Evolutionary conservation across 2,113 vertebrate species (phyloP).

Genomic region (Anser cygnoides): DNA sequence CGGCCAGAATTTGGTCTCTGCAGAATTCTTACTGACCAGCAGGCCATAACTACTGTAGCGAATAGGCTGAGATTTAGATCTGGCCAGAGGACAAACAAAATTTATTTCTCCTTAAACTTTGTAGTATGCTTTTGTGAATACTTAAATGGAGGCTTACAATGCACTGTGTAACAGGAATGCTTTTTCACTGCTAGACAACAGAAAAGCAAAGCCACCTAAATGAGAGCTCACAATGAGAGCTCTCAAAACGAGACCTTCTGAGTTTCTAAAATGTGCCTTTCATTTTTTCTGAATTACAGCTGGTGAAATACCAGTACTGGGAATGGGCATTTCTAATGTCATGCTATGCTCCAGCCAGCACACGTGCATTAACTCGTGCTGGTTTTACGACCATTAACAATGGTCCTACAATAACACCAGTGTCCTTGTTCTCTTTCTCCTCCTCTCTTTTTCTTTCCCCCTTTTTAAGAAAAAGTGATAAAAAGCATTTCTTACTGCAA

Average conservation of each 20-base stretch:
- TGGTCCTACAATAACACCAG: not conserved
- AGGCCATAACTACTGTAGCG: not conserved
- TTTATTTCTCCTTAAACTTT: not conserved
- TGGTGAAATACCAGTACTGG: not conserved
- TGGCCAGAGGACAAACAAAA: not conserved
- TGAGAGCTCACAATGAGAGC: too few relatives aligned
- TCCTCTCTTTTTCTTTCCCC: not conserved
- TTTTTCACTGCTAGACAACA: not conserved
- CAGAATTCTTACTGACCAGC: not conserved
- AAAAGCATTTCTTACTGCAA: slow-evolving; percentile 84
- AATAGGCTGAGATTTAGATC: not conserved
- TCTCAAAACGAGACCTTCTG: not conserved
- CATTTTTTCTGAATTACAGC: not conserved
- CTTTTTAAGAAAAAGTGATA: not conserved
- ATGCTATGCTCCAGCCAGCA: not conserved
- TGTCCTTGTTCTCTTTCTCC: not conserved
- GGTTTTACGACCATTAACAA: not conserved
- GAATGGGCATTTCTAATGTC: not conserved
- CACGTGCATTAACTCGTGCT: not conserved
- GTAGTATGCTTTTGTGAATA: not conserved
- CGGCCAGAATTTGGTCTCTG: not conserved
- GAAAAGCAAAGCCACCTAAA: not conserved
- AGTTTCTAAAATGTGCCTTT: not conserved
- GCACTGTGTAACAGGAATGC: not conserved
- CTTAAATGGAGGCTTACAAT: not conserved